These are phyloP conservation scores for Turnix velox DNA, from an alignment of 2,113 vertebrate genomes.

Conservation along the genomic window DNA sequence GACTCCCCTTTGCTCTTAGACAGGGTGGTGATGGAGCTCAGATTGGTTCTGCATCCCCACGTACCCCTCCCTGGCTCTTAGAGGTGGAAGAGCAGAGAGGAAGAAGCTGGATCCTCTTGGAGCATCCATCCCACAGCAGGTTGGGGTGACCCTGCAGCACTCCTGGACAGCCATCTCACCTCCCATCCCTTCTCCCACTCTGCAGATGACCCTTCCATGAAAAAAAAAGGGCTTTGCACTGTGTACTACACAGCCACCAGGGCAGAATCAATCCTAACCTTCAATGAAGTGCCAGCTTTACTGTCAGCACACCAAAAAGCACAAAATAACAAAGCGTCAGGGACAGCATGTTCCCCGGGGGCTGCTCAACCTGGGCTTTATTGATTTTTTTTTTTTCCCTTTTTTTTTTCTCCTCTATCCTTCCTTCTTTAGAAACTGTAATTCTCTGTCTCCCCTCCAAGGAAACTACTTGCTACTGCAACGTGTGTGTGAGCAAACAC, in stretches of 20 bases:
- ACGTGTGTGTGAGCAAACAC: rapidly evolving
- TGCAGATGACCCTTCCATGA: background rate
- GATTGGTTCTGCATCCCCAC: background rate
- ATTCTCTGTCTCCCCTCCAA: constrained; percentile 33
- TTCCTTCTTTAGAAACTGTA: background rate
- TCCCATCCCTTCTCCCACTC: background rate
- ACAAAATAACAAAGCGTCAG: background rate
- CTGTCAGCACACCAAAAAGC: background rate
- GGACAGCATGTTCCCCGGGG: background rate
- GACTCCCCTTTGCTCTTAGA: background rate
- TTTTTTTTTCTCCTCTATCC: rapidly evolving
- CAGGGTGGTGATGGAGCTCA: background rate
- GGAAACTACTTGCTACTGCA: constrained; percentile 10
- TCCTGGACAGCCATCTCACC: background rate
- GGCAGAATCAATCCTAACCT: background rate
- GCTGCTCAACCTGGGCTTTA: background rate
- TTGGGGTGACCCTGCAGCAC: background rate
- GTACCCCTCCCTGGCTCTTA: too few species aligned
- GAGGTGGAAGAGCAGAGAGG: background rate
- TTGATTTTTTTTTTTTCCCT: too few species aligned
- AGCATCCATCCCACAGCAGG: background rate
- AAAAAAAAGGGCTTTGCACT: background rate
- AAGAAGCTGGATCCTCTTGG: background rate
- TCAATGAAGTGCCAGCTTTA: background rate
- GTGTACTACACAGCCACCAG: background rate